Evolutionary conservation across 2,888 invertebrate genomes (phyloP), one percentile per base, ranked within the genome.

Genomic region (Eurois occulta): DNA sequence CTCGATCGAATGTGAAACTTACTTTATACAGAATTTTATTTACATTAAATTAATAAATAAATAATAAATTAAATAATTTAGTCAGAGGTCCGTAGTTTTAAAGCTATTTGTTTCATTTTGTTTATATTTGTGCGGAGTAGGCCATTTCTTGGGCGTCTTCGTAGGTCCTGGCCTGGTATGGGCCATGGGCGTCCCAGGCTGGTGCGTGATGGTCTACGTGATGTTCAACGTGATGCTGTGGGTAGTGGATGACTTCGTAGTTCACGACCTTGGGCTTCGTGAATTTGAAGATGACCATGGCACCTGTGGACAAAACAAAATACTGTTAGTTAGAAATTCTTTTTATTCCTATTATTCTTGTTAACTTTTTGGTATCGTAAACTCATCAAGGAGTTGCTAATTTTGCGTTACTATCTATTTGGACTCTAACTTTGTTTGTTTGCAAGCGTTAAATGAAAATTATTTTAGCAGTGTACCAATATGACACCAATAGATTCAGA

Each of bases 211-310:
- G 97, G 89, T 97, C 97, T 2, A 97, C 97, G 32, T 97, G 97
- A 78, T 97, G 97, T 82, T 98, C 98, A 75, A 98, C 98, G 83
- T 97, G 97, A 87, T 97, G 97, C 89, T 97, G 98, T 52, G 98
- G 98, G 92, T 98, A 98, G 94, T 98, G 98, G 87, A 98, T 98
- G 70, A 98, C 98, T 96, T 99, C 98, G 92, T 98, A 98, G 95
- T 98, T 98, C 86, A 98, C 98, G 89, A 98, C 98, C 96, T 98
- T 98, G 77, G 98, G 98, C 92, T 98, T 98, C 88, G 98, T 98
- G 92, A 98, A 97, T 95, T 98, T 98, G 97, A 98, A 98, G 93
- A 99, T 98, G 72, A 98, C 97, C 97, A 98, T 97, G 78, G 98
- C 98, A 85, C 96, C 97, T 97, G 92, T 32, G 18, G 35, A 60